Conservation (phyloP, 2,113 vertebrate genomes). For the Anoura caudifer region DNA sequence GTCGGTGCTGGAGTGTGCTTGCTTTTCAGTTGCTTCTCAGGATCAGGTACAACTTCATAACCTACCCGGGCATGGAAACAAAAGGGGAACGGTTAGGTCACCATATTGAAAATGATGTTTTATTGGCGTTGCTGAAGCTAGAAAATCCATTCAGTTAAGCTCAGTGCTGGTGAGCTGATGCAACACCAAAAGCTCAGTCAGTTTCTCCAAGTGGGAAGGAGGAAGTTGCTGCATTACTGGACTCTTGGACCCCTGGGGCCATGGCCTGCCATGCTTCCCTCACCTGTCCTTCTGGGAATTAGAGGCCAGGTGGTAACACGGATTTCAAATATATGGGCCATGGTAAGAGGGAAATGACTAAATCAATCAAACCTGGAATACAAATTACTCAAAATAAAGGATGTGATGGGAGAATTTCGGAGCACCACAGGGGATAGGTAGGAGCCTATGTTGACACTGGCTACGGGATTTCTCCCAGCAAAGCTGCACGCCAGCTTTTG, state of each 20-base stretch:
- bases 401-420: neutral
- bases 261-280: neutral
- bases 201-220: neutral
- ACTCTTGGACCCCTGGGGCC: neutral
- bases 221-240: neutral
- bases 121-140: neutral
- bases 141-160: neutral
- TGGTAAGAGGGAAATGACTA: neutral
- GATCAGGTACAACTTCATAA: neutral
- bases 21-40: neutral
- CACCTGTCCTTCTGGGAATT: neutral
- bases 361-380: neutral
- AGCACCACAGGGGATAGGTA: neutral
- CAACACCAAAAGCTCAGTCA: neutral
- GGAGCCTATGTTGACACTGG: neutral
- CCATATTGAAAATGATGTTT: neutral
- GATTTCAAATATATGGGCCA: constrained; percentile 20
- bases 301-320: neutral
- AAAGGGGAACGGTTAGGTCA: neutral
- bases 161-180: neutral
- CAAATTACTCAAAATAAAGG: neutral
- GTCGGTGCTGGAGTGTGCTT: neutral
- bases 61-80: neutral
- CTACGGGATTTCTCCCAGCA: neutral
- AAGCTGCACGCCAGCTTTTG: neutral